Percentiles rank a stretch among this genome's conserved stretches.
These are phyloP conservation scores for Melanotaenia parkinsoni DNA, from an alignment of 2,797 vertebrate species.

Conservation along the genomic window DNA sequence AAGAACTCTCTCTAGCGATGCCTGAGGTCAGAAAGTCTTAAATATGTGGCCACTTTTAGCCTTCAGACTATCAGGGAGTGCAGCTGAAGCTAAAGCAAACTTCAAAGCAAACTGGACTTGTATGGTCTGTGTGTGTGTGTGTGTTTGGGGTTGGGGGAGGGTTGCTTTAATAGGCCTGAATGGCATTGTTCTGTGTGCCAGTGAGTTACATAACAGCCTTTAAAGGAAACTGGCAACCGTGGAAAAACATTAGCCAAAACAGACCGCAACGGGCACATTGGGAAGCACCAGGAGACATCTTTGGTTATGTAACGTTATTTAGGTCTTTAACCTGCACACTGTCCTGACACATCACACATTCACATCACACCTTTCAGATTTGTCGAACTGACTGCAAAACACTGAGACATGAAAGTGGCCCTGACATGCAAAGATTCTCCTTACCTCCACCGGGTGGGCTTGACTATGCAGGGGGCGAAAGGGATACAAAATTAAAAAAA, in stretches of 20 bases:
- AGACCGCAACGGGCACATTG: constrained; percentile 27
- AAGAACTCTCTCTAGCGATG: constrained; percentile 53
- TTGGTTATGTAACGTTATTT: constrained; percentile 43
- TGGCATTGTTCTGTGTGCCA: constrained; percentile 48
- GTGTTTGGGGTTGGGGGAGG: too few species aligned
- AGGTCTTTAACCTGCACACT: constrained; percentile 9
- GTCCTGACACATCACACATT: background rate
- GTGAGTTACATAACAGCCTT: constrained; percentile 60
- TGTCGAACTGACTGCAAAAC: background rate
- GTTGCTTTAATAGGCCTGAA: constrained; percentile 27
- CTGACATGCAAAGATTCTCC: background rate
- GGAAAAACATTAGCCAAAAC: constrained; percentile 53
- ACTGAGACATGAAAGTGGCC: background rate
- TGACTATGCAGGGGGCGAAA: too few species aligned
- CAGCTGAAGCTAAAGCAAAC: constrained; percentile 37
- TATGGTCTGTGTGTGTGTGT: too few species aligned
- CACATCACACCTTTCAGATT: background rate
- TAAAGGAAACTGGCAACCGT: constrained; percentile 50
- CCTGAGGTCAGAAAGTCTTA: constrained; percentile 45
- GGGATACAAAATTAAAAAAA: too few species aligned
- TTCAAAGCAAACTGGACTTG: constrained; percentile 58
- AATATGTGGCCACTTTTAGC: constrained; percentile 45
- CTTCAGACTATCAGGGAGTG: constrained; percentile 31
- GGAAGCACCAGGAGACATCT: constrained; percentile 36
- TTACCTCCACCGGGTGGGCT: background rate